Base-by-base conservation (phyloP, 2,113 vertebrate species). In the Muscicapa adusta region DNA sequence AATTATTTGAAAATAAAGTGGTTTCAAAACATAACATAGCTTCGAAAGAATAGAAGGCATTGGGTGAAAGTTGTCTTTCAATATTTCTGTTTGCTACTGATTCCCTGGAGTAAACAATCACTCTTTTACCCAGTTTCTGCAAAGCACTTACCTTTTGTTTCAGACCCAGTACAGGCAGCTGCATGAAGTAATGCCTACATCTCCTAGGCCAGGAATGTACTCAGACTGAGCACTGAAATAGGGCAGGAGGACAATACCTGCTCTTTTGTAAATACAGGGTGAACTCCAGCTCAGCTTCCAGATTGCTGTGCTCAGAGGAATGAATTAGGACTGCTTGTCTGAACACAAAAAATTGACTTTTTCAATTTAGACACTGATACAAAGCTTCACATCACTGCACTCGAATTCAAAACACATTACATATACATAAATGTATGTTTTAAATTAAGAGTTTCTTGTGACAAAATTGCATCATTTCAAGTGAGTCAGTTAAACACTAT, bases 101-200 rank as follows among this genome's bases (percentile, higher is more conserved):
- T 94, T 58, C 45, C 18, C 58, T 70, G 84, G 28, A 92, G 66
- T 68, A 94, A 94, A 95, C 38, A 93, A 89, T 60, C 36, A 76
- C 36, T 88, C 65, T 91, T 72, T 83, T 57, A 71, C 51, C 38
- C 84, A 87, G 57, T 57, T 91, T 95, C 73, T 89, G 47, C 58
- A 94, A 72, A 91, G 74, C 31, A 51, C 67, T 88, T 74, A 73
- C 38, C 63, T 94, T 94, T 96, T 89, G 85, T 96, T 93, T 89
- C 74, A 85, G 51, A 67, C 11, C 7, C 50, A 42, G 34, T 24
- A 85, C 54, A 72, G n/a, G 50, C 4, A 2, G 28, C 38, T 91
- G 85, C 82, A 73, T 74, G 94, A 95, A 58, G 93, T 80, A 94
- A 91, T 82, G 93, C 88, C 56, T 88, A 5, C 10, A 53, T 90